These are phyloP conservation scores for Gerris buenoi DNA, from an alignment of 1,140 invertebrate species.

Conservation along the genomic window DNA sequence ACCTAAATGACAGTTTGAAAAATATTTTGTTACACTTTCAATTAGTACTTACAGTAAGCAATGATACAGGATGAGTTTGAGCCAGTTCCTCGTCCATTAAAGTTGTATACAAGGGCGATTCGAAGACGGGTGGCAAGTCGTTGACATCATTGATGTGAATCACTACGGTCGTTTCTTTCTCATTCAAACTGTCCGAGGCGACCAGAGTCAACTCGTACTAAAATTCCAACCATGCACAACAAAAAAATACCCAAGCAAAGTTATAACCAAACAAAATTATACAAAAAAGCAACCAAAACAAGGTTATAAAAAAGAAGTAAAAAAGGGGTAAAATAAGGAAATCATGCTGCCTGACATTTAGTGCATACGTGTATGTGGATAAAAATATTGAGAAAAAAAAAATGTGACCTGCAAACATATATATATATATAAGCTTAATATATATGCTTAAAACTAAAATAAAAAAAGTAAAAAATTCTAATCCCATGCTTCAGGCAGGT, in stretches of 20 bases:
- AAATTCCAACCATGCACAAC: constrained; percentile 15
- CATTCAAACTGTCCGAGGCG: constrained; percentile 70
- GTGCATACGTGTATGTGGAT: background rate
- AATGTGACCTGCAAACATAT: background rate
- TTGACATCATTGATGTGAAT: constrained; percentile 65
- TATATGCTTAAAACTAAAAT: background rate
- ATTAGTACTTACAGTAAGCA: constrained; percentile 44
- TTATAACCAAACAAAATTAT: background rate
- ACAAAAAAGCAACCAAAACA: background rate
- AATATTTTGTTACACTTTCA: too few species aligned
- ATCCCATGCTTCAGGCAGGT: background rate
- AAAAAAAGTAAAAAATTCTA: background rate
- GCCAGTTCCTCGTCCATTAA: constrained; percentile 48
- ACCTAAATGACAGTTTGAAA: too few species aligned
- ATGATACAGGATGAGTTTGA: constrained; percentile 38
- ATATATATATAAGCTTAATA: background rate
- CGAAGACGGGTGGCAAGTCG: constrained; percentile 65
- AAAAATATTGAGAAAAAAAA: background rate
- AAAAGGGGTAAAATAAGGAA: background rate
- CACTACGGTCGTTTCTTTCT: constrained; percentile 61
- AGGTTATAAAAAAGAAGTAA: background rate
- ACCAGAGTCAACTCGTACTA: constrained; percentile 75
- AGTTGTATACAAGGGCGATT: constrained; percentile 47
- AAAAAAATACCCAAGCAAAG: background rate
- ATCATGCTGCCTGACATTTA: background rate